Percentiles rank a stretch among this genome's conserved stretches.
Evolutionary conservation across 30 jellyfish, hydroid and myxozoan genomes (phyloP).

Genomic region (Aurelia aurita): DNA sequence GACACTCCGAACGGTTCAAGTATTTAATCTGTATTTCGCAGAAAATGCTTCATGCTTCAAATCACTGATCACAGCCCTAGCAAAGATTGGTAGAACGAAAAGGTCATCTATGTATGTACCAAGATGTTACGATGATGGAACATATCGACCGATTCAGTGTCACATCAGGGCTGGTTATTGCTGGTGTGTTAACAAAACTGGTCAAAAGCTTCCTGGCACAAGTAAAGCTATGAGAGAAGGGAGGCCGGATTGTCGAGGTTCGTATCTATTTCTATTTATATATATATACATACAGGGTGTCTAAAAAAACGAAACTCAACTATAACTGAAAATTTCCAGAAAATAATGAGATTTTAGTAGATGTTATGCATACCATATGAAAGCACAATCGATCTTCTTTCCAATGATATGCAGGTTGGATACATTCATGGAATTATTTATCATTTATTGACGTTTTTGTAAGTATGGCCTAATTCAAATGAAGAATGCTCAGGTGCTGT

Average conservation of each 20-base stretch:
- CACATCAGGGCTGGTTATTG: constrained; percentile 77
- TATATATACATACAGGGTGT: too few species aligned
- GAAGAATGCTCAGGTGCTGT: too few species aligned
- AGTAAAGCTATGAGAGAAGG: constrained; percentile 57
- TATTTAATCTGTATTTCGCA: background rate
- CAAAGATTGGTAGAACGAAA: constrained; percentile 37
- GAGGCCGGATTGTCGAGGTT: constrained; percentile 72
- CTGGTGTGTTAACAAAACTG: constrained; percentile 80
- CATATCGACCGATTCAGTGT: constrained; percentile 82
- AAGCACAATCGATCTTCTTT: too few species aligned
- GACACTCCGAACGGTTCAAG: too few species aligned
- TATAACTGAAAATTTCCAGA: too few species aligned
- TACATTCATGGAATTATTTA: too few species aligned
- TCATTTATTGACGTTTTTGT: too few species aligned
- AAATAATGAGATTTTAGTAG: too few species aligned
- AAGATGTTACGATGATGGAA: constrained; percentile 80
- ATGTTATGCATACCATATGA: too few species aligned
- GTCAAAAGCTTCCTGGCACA: constrained; percentile 73
- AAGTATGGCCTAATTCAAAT: too few species aligned
- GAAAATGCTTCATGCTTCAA: constrained; percentile 73
- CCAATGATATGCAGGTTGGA: too few species aligned
- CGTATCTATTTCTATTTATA: background rate
- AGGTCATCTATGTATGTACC: constrained; percentile 60
- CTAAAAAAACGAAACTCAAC: too few species aligned
- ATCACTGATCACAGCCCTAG: constrained; percentile 48